A percentile compares a stretch with the other conserved stretches of the same genome.
Conservation (phyloP, 2,888 invertebrate species). For the Cataglyphis altisquamis region DNA sequence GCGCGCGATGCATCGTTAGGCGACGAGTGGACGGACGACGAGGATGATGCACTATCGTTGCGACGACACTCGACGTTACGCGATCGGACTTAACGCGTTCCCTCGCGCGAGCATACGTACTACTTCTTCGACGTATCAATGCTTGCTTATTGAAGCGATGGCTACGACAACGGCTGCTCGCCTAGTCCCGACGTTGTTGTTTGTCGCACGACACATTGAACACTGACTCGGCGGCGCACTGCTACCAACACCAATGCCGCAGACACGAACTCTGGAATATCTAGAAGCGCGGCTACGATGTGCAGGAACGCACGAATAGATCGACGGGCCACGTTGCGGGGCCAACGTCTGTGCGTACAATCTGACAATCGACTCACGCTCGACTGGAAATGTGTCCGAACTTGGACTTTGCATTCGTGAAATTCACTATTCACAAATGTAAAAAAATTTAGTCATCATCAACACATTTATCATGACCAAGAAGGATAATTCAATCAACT, state of each 20-base stretch:
- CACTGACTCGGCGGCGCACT: conserved; percentile 70
- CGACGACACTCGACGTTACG: not conserved
- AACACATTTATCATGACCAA: not conserved
- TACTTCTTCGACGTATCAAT: not conserved
- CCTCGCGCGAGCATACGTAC: not conserved
- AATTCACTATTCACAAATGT: not conserved
- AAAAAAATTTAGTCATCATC: not conserved
- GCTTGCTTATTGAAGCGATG: conserved; percentile 48
- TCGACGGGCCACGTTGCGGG: not conserved
- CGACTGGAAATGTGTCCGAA: not conserved
- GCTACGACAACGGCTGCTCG: conserved; percentile 57
- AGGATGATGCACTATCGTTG: not conserved
- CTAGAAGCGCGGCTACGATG: conserved; percentile 36
- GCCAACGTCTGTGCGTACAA: no score
- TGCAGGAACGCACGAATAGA: conserved; percentile 24
- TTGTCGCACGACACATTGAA: conserved; percentile 77
- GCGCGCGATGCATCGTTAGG: conserved; percentile 43
- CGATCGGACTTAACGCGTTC: not conserved
- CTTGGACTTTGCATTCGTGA: not conserved
- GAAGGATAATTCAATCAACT: not conserved
- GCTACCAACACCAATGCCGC: conserved; percentile 71
- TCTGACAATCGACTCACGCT: not conserved
- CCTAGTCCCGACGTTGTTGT: conserved; percentile 75
- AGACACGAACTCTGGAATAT: conserved; percentile 64
- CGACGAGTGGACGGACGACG: not conserved